Evolutionary conservation across 2,797 vertebrate genomes (phyloP).

Genomic region (Xenentodon cancila): DNA sequence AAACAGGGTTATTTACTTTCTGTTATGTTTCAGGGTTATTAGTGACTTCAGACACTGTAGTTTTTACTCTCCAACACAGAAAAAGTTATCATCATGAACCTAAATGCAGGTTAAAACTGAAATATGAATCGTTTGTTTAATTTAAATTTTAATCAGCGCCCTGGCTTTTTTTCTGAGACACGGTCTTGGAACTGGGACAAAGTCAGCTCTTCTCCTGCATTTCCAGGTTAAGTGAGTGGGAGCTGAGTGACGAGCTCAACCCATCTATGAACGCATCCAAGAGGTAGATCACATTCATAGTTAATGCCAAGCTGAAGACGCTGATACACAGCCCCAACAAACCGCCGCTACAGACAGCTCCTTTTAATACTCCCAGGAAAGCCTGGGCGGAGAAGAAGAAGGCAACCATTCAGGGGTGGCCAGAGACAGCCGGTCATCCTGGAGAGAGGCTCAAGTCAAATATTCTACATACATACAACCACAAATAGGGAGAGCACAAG

Average conservation of each 20-base stretch:
- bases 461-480: conserved; percentile 14
- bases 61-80: too few species aligned
- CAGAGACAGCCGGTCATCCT: background rate
- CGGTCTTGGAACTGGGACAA: background rate
- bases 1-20: too few species aligned
- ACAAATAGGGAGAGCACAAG: background rate
- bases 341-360: conserved; percentile 7
- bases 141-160: too few species aligned
- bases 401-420: background rate
- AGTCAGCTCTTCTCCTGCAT: background rate
- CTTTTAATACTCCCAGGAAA: conserved; percentile 29
- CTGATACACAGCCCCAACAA: conserved; percentile 25
- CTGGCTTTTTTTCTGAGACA: too few species aligned
- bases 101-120: too few species aligned
- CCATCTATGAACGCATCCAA: conserved; percentile 10
- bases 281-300: conserved; percentile 51
- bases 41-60: too few species aligned
- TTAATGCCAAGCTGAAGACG: conserved; percentile 44
- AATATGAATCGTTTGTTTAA: too few species aligned
- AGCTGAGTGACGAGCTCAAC: background rate
- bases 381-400: conserved; percentile 5
- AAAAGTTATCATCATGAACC: too few species aligned
- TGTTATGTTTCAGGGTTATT: too few species aligned
- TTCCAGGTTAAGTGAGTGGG: background rate
- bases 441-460: conserved; percentile 12